These are phyloP conservation scores for Spondyliosoma cantharus DNA, from an alignment of 2,797 vertebrate genomes.

Conservation along the genomic window DNA sequence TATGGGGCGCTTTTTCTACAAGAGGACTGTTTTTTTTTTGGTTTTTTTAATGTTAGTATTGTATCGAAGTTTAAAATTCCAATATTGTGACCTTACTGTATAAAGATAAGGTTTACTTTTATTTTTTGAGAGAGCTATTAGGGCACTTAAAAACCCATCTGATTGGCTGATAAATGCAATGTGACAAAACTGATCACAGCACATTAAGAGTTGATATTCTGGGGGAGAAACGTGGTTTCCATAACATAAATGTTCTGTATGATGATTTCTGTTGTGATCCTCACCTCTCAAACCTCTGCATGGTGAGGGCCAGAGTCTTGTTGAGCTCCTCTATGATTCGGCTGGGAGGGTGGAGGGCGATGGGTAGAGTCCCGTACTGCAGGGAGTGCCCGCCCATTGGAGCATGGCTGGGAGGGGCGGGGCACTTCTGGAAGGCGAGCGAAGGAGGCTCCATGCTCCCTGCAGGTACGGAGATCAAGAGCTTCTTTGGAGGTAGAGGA, in stretches of 20 bases:
- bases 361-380: slow-evolving; percentile 88
- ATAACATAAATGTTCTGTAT: not conserved
- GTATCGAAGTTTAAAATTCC: too few relatives aligned
- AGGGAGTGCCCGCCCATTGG: slow-evolving; percentile 86
- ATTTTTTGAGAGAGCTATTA: too few relatives aligned
- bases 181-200: not conserved
- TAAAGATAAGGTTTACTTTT: too few relatives aligned
- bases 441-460: slow-evolving; percentile 89
- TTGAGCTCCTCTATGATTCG: slow-evolving; percentile 98
- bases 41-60: too few relatives aligned
- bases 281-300: slow-evolving; percentile 99
- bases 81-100: too few relatives aligned
- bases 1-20: too few relatives aligned
- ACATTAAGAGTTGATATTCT: not conserved
- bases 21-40: too few relatives aligned
- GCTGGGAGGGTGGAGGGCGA: slow-evolving; percentile 89
- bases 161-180: not conserved
- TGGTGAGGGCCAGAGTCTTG: slow-evolving; percentile 96
- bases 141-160: too few relatives aligned
- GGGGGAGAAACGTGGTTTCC: not conserved
- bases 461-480: slow-evolving; percentile 94
- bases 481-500: slow-evolving; percentile 99
- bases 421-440: slow-evolving; percentile 91
- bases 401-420: slow-evolving; percentile 86
- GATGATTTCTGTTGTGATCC: not conserved